Percentiles rank a stretch among this genome's conserved stretches.
Evolutionary conservation across 2,113 vertebrate genomes (phyloP).

Genomic region (Psammodynastes pulverulentus): DNA sequence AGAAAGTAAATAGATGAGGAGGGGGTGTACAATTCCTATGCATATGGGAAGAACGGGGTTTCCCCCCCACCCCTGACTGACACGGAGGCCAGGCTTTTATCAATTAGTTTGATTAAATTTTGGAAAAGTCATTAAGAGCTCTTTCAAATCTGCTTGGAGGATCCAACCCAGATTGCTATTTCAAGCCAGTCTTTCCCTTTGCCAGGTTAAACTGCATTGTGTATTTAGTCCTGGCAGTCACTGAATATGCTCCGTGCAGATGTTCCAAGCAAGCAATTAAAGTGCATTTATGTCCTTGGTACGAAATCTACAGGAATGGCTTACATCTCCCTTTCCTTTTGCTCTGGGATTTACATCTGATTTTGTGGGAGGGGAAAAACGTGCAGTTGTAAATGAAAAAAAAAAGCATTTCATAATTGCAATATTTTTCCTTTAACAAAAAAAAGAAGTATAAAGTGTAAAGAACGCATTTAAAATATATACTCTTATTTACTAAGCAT

Average conservation of each 20-base stretch:
- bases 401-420: neutral
- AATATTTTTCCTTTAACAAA: conserved; percentile 35
- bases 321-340: neutral
- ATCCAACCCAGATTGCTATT: neutral
- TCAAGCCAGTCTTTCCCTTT: neutral
- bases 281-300: neutral
- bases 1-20: neutral
- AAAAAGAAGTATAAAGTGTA: conserved; percentile 23
- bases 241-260: neutral
- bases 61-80: neutral
- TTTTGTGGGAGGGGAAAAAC: neutral
- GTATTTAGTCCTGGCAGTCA: neutral
- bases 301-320: neutral
- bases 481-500: conserved; percentile 23
- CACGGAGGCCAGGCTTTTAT: neutral
- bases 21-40: neutral
- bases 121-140: neutral
- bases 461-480: conserved; percentile 43
- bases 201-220: neutral
- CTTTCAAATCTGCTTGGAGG: neutral
- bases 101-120: neutral
- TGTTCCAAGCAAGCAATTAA: neutral
- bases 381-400: neutral
- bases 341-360: neutral
- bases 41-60: neutral